Evolutionary conservation across 2,888 invertebrate genomes (phyloP), one percentile per base, ranked within the genome.

Genomic region (Eurytoma californica): DNA sequence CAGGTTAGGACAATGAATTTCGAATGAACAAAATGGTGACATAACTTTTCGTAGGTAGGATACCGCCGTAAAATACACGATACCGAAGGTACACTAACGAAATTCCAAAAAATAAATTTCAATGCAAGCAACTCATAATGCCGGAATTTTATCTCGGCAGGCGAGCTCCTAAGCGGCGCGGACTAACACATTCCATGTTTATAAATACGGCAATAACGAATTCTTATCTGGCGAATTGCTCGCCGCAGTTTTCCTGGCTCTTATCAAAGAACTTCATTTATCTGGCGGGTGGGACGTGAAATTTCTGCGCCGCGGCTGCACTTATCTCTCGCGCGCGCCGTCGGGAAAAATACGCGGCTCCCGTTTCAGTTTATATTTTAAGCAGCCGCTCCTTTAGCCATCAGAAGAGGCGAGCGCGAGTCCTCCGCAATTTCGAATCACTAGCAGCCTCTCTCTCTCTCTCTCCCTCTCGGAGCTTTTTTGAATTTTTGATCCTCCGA

Each of bases 401-500:
- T 3, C 53, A 53, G n/a, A 13, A 53, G 13, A 13, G 12, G 53
- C 24, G 16, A 68, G 55, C 2, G 28, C 24, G 24, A 63, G 16
- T 13, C 30, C 20, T 13, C 66, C 51, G 60, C 72, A 77, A 77
- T 70, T 77, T 65, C 65, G 30, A 77, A 77, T 77, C 67, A 55
- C 49, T 53, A 60, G 72, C 30, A 53, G 53, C 28, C 3, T 14
- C n/a, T n/a, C 53, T 16, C 53, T n/a, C 53, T 53, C 53, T 4
- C 30, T 30, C 30, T 2, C 30, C 4, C 30, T 57, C n/a, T 16
- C 20, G 55, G 18, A 30, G 51, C 51, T 39, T 63, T 63, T 77
- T 77, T 72, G 55, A 72, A 77, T 72, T 77, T 77, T 77, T 77
- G 72, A 77, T 77, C 72, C 30, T 58, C 30, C 39, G 39, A 39